Base-by-base conservation (phyloP, 2,888 invertebrate genomes). In the Melitaea athalia region DNA sequence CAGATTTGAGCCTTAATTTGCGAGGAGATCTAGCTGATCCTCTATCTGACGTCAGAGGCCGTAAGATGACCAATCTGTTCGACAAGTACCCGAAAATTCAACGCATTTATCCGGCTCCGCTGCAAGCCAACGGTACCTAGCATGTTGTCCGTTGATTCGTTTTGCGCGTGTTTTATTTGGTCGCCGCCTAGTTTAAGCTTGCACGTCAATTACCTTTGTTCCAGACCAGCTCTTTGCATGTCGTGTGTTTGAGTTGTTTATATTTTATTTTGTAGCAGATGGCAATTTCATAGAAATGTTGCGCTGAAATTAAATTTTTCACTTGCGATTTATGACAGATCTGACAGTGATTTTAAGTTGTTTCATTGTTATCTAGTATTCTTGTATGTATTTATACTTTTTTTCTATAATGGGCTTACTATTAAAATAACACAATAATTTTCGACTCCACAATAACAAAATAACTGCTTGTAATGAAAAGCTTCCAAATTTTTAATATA, bases 1-100 rank as follows among this genome's bases (percentile, higher is more conserved):
- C 90, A 10, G 92, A 93, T 78, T 76, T 92, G 69, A 92, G 90
- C 71, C 79, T 89, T 47, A 92, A 92, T 76, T 81, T 92, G 77
- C 86, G 88, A 53, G 88, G 85, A 15, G 89, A 92, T 71, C 73
- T 91, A 61, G 80, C 85, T 0, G 89, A 91, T 74, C 91, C 92
- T 11, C 72, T 91, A 71, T 85, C 90, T 14, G 90, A 93, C 69
- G 89, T 84, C 33, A 83, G 91, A 65, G 91, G 87, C n/a, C 86
- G 93, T 64, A 94, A 95, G 83, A 95, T 96, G 85, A 95, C 95
- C 24, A 94, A 94, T 77, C 92, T 95, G 67, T 96, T 96, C 86
- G 95, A 95, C 84, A 94, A 95, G 78, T 96, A 96, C 84, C 94
- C 95, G 75, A 96, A 96, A 91, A 95, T 96, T 74, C 95, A 96